Base-by-base conservation (phyloP, 2,888 invertebrate genomes). In the Stictocephala bisonia region DNA sequence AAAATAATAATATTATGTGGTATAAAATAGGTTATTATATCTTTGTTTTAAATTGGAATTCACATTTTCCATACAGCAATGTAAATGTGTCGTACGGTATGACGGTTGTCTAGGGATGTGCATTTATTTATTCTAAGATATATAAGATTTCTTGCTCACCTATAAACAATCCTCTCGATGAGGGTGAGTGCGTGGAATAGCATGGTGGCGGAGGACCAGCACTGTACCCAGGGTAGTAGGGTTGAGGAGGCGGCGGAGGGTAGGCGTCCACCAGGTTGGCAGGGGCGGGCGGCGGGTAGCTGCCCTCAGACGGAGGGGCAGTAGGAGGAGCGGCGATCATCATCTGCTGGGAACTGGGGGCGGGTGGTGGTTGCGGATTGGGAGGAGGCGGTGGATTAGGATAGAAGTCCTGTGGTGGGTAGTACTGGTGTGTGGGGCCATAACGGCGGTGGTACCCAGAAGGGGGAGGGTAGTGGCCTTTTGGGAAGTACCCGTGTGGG, bases 101-200 rank as follows among this genome's bases (percentile, higher is more conserved):
- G n/a, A n/a, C n/a, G n/a, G n/a, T n/a, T n/a, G n/a, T n/a, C n/a
- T n/a, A n/a, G n/a, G n/a, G n/a, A n/a, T n/a, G n/a, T n/a, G n/a
- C n/a, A n/a, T n/a, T n/a, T n/a, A n/a, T n/a, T n/a, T 35, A 35
- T 35, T 11, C 35, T 35, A 35, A 9, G 35, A 35, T 4, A 44
- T 15, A 44, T 44, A n/a, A 44, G 44, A 15, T 40, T 53, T 31
- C 51, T 29, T 81, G 87, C 88, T 86, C 81, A 90, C 90, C 89
- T 83, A 90, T 87, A 83, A 87, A 90, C 84, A 90, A 86, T 69
- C 84, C 83, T 83, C 90, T 87, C 82, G 90, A 86, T 79, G 90
- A 86, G 77, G 93, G 88, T 76, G 89, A 85, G 80, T 86, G 86
- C 24, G 64, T 64, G 2, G 85, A 82, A 80, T 88, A 89, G 81